These are phyloP conservation scores for Blastobasis lacticolella DNA, from an alignment of 2,888 invertebrate species.

Conservation along the genomic window DNA sequence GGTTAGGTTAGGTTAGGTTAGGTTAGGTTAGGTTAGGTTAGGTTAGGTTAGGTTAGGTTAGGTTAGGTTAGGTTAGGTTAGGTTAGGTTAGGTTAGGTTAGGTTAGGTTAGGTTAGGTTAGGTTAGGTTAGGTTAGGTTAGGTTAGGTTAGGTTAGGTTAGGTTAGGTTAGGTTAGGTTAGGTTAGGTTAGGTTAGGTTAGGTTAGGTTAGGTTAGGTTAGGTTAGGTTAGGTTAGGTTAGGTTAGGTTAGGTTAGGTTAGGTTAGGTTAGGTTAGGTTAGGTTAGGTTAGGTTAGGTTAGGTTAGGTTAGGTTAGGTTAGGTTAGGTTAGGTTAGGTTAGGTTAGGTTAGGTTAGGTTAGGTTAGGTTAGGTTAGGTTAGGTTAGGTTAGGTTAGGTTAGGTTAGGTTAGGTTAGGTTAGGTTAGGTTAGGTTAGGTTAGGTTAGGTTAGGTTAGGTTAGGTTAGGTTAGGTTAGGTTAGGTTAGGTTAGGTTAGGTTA, in stretches of 20 bases:
- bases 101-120: constrained; percentile 15
- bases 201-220: constrained; percentile 15
- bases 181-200: constrained; percentile 16
- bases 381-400: constrained; percentile 2
- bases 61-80: constrained; percentile 11
- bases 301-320: constrained; percentile 14
- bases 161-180: constrained; percentile 17
- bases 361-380: constrained; percentile 1
- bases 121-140: constrained; percentile 14
- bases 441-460: constrained; percentile 7
- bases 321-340: constrained; percentile 14
- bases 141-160: constrained; percentile 17
- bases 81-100: constrained; percentile 14
- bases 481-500: constrained; percentile 8
- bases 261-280: constrained; percentile 14
- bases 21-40: constrained; percentile 10
- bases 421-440: constrained; percentile 8
- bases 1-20: constrained; percentile 10
- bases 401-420: constrained; percentile 8
- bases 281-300: constrained; percentile 14
- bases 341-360: constrained; percentile 3
- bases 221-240: constrained; percentile 14
- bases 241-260: constrained; percentile 15
- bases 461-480: constrained; percentile 8
- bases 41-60: constrained; percentile 10